Conservation (phyloP, 64 coral and sea anemone genomes). For the Porites australiensis region DNA sequence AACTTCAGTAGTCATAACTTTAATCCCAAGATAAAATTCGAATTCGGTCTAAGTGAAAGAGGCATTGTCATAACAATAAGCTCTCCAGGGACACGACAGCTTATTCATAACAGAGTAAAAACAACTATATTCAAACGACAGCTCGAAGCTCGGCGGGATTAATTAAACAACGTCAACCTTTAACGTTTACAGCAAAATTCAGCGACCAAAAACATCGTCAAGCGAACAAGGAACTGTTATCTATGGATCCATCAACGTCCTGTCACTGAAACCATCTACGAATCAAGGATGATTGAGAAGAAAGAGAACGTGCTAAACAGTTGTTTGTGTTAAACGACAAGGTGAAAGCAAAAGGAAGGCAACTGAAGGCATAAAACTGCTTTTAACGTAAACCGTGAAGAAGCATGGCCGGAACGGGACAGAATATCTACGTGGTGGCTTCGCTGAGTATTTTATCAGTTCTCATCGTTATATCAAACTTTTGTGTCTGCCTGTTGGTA, state of each 20-base stretch:
- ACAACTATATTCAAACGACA: background rate
- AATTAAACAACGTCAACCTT: background rate
- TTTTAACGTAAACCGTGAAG: background rate
- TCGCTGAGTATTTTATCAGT: slow-evolving; percentile 31
- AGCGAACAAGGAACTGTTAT: background rate
- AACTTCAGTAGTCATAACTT: background rate
- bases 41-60: too few relatives aligned
- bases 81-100: background rate
- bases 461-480: slow-evolving; percentile 30
- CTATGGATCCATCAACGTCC: background rate
- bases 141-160: background rate
- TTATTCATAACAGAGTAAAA: slow-evolving; percentile 22
- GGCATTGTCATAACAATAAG: background rate
- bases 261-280: background rate
- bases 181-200: background rate
- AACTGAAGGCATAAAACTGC: background rate
- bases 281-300: background rate
- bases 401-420: background rate
- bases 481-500: slow-evolving; percentile 27
- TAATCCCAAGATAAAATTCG: background rate
- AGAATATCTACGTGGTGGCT: slow-evolving; percentile 5
- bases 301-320: background rate
- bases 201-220: background rate
- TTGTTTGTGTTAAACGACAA: background rate
- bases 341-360: background rate